Evolutionary conservation across 2,113 vertebrate genomes (phyloP), one percentile per base, ranked within the genome.

Genomic region (Aramus guarauna): DNA sequence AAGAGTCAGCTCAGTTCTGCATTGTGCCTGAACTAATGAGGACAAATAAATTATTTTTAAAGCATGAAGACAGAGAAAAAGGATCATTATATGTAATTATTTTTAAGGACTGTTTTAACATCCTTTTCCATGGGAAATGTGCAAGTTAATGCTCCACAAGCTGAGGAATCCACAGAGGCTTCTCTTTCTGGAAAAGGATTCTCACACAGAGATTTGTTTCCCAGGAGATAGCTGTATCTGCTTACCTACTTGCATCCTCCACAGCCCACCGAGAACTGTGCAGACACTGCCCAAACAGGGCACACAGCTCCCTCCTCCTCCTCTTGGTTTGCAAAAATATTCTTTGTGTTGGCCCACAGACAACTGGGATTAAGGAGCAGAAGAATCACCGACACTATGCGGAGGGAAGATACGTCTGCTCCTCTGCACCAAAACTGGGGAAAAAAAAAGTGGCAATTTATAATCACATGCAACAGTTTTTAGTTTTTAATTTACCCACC

Each of bases 21-120:
- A 0, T 12, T 52, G 47, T 74, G 81, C 85, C 72, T 79, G 79
- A 85, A 60, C 50, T 53, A 48, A 86, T 59, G 81, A 56, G 52
- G 47, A 77, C 82, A 93, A 96, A 88, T 69, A 89, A 93, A 77
- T 67, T 45, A 34, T 78, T 82, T 89, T 89, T 68, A 64, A 90
- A 89, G 75, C 72, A 62, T 5, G 9, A 88, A 94, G 81, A 58
- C 13, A 34, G n/a, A 87, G 29, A 64, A 91, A 91, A 84, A 56
- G 36, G 39, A 64, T 80, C 39, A 45, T 84, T 58, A 41, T 15
- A 85, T 15, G 18, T 47, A 64, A 92, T 81, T 88, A 87, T 55
- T 94, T 83, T 67, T 29, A 87, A 92, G 88, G 76, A 58, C 41
- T 66, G 50, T 50, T 91, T 67, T 43, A 95, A 60, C 12, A 56